Base-by-base conservation (phyloP, 2,113 vertebrate genomes). In the Harpagus bidentatus region DNA sequence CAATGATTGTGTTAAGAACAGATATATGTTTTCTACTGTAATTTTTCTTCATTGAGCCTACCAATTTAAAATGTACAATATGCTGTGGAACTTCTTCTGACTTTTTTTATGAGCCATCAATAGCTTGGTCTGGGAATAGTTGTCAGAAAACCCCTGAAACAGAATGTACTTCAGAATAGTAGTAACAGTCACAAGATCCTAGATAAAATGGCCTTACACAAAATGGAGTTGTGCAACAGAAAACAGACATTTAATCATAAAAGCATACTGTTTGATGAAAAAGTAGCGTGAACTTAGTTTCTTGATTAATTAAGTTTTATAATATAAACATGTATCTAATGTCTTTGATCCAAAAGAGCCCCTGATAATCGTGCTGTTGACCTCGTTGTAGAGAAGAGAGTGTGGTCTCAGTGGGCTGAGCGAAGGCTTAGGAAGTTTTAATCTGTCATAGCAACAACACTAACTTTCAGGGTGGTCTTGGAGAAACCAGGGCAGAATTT, bases 281-380 rank as follows among this genome's bases (percentile, higher is more conserved):
- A 71, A 86, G 62, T 40, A 70, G 15, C 56, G 6, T 80, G 88
- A 95, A 73, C 85, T 91, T 70, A 31, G 16, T 62, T 94, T 93
- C 84, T 90, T 79, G 81, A 52, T 76, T 94, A 67, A 86, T 95
- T 72, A 88, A 87, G 58, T 83, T 90, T 52, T 67, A 8, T 58
- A 65, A 76, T 20, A 21, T 78, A 93, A 97, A 95, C 53, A 79
- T 23, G 11, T 26, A 58, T 89, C 62, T 90, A 55, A 26, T 88
- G 74, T 25, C 81, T 90, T 93, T 95, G 72, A 91, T 95, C 25
- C 82, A 67, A 73, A 73, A 91, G 83, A 88, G 76, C 63, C 74
- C 38, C 86, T 58, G 81, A n/a, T 70, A 23, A 38, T 47, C 3
- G 16, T 67, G 74, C 50, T 70, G n/a, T 8, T 96, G 83, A 91